Evolutionary conservation across 2,113 vertebrate species (phyloP).

Genomic region (Hydrochoerus hydrochaeris): DNA sequence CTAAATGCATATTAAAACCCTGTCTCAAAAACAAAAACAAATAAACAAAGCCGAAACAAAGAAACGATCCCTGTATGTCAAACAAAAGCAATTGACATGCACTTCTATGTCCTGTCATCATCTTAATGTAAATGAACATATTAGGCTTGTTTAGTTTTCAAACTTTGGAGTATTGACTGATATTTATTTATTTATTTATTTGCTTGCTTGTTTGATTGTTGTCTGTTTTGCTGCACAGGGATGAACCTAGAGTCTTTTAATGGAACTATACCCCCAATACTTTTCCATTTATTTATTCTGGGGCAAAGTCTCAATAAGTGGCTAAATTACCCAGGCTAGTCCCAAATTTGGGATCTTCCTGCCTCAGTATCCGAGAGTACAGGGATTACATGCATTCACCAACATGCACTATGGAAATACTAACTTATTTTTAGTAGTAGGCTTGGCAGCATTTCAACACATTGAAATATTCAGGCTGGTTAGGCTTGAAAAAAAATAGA

Average conservation of each 20-base stretch:
- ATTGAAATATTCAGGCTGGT: background rate
- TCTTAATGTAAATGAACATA: background rate
- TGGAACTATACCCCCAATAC: background rate
- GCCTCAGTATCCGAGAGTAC: background rate
- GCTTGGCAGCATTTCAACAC: background rate
- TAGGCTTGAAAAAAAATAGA: background rate
- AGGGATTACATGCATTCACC: background rate
- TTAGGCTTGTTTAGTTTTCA: background rate
- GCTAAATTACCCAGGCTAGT: background rate
- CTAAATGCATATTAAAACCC: background rate
- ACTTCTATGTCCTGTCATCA: background rate
- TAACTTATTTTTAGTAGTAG: background rate
- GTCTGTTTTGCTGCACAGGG: background rate
- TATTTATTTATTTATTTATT: background rate
- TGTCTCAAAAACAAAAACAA: background rate
- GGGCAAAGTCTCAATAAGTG: background rate
- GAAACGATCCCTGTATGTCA: background rate
- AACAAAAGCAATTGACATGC: background rate
- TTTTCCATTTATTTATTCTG: background rate
- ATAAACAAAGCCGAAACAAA: background rate
- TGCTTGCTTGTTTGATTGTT: background rate
- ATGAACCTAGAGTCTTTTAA: background rate
- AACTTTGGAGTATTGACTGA: background rate
- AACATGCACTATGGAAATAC: background rate
- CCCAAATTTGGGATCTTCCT: background rate